These are phyloP conservation scores for Barbus barbus DNA, from an alignment of 2,113 vertebrate genomes.

Conservation along the genomic window DNA sequence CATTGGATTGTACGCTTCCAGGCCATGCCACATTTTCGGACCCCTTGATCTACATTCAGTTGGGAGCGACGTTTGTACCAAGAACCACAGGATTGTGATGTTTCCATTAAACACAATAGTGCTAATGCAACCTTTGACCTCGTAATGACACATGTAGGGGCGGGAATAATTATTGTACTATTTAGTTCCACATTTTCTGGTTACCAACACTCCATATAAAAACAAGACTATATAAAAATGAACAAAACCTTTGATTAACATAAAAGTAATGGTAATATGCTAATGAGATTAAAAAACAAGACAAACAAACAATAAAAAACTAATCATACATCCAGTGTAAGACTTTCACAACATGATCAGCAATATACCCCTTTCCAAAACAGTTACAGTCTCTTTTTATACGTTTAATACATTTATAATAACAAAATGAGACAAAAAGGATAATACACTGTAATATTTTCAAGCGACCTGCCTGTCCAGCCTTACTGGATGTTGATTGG, in stretches of 20 bases:
- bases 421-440: slow-evolving; percentile 64
- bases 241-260: slow-evolving; percentile 47
- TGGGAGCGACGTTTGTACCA: slow-evolving; percentile 51
- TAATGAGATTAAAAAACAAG: slow-evolving; percentile 56
- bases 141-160: slow-evolving; percentile 30
- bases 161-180: slow-evolving; percentile 16
- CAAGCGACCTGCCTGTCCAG: slow-evolving; percentile 63
- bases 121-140: slow-evolving; percentile 21
- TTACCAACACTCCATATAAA: slow-evolving; percentile 67
- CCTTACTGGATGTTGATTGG: slow-evolving; percentile 57
- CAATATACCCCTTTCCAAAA: slow-evolving; percentile 67
- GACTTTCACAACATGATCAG: slow-evolving; percentile 78
- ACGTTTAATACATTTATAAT: slow-evolving; percentile 77
- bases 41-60: neutral
- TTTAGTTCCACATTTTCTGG: slow-evolving; percentile 56
- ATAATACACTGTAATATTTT: slow-evolving; percentile 70
- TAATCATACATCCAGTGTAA: slow-evolving; percentile 79
- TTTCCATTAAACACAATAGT: neutral
- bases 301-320: slow-evolving; percentile 48
- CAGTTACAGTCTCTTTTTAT: slow-evolving; percentile 66
- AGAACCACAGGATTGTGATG: slow-evolving; percentile 8
- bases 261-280: slow-evolving; percentile 55
- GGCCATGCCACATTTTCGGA: neutral
- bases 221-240: slow-evolving; percentile 46
- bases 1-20: neutral